phyloP scores from a whole-genome alignment of 2,797 vertebrate species.

The Ctenosaura bakeri region DNA sequence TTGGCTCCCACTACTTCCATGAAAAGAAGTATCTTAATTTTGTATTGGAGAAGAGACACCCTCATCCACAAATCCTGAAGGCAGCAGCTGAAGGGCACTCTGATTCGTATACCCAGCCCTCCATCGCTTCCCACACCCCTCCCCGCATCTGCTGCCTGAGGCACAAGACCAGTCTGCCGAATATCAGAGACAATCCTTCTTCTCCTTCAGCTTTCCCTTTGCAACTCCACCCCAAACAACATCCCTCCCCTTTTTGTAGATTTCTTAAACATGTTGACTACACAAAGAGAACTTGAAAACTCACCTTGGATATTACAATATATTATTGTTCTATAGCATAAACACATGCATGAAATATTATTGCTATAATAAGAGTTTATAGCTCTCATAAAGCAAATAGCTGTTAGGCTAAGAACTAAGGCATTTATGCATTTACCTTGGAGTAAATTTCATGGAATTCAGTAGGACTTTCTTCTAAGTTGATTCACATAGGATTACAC shows the following conservation, averaged over 20 bases:
- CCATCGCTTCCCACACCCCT: not conserved
- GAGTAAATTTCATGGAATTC: not conserved
- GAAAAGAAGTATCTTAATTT: not conserved
- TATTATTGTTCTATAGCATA: not conserved
- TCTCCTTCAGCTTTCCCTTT: not conserved
- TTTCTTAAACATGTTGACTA: slow-evolving; percentile 10
- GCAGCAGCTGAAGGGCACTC: not conserved
- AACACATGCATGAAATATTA: slow-evolving; percentile 51
- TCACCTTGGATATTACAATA: not conserved
- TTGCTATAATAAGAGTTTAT: slow-evolving; percentile 48
- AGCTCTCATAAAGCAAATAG: slow-evolving; percentile 35
- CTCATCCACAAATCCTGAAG: not conserved
- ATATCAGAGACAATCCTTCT: not conserved
- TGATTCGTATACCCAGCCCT: not conserved
- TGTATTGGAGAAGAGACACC: not conserved
- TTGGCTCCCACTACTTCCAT: not conserved
- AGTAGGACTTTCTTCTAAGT: not conserved
- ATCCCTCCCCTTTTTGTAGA: not conserved
- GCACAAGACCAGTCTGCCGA: not conserved
- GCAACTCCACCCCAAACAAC: not conserved
- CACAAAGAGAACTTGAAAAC: slow-evolving; percentile 7
- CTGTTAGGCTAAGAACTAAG: slow-evolving; percentile 21
- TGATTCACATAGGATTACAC: not conserved
- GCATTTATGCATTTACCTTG: not conserved
- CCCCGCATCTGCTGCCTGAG: not conserved